These are phyloP conservation scores for Drosophila seguyi DNA, from an alignment of 1,140 invertebrate genomes.

Conservation along the genomic window DNA sequence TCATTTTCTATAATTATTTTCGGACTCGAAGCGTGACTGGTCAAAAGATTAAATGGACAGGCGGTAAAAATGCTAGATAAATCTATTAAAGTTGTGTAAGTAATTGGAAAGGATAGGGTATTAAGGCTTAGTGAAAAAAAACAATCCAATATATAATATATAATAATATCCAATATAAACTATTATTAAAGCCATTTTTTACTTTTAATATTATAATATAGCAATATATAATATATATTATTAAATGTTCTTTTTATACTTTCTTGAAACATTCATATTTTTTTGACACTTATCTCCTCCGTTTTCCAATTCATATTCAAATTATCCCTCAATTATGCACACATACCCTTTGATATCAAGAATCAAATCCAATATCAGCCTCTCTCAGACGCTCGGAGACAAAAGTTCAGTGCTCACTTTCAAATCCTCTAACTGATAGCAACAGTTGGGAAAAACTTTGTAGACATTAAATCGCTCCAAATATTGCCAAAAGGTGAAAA, in stretches of 20 bases:
- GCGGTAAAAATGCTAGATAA: neutral
- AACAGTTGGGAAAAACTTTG: constrained; percentile 50
- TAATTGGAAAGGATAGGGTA: neutral
- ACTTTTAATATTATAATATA: too few species aligned
- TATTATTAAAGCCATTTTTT: too few species aligned
- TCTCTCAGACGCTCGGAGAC: neutral
- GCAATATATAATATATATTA: too few species aligned
- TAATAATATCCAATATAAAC: too few species aligned
- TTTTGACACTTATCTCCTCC: too few species aligned
- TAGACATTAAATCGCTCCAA: constrained; percentile 42
- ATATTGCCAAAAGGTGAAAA: constrained; percentile 19
- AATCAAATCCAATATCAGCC: neutral
- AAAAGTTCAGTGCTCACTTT: constrained; percentile 22
- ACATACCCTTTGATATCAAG: neutral
- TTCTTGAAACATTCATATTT: neutral
- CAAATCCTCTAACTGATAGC: constrained; percentile 26
- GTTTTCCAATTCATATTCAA: neutral
- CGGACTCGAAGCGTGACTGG: constrained; percentile 10
- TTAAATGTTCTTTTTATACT: neutral
- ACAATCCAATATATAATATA: too few species aligned
- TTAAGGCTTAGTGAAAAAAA: neutral
- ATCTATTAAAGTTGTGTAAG: neutral
- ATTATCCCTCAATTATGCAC: neutral
- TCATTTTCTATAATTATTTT: constrained; percentile 69
- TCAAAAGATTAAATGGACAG: neutral